phyloP scores from a whole-genome alignment of 2,113 vertebrate species.

The Macquaria ambigua region DNA sequence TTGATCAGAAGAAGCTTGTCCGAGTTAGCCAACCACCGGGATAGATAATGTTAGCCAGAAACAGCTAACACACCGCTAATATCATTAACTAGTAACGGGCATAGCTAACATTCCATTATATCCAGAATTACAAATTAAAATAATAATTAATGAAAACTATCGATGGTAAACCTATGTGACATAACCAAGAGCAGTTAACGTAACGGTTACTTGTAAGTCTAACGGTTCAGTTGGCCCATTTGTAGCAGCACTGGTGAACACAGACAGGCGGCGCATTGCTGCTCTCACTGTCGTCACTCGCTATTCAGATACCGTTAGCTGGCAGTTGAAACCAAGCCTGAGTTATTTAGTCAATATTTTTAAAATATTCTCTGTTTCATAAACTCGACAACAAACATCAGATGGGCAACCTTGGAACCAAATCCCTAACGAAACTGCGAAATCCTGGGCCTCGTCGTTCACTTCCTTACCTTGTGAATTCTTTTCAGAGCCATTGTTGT shows the following conservation, averaged over 20 bases:
- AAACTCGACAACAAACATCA: neutral
- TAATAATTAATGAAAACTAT: too few relatives aligned
- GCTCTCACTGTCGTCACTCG: slow-evolving; percentile 58
- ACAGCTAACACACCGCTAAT: slow-evolving; percentile 26
- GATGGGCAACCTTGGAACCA: neutral
- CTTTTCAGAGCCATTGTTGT: slow-evolving; percentile 96
- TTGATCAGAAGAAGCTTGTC: slow-evolving; percentile 33
- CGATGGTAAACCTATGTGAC: neutral
- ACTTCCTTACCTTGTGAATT: slow-evolving; percentile 95
- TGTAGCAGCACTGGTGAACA: slow-evolving; percentile 26
- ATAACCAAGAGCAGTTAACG: neutral
- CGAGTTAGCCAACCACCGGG: slow-evolving; percentile 58
- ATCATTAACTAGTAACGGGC: neutral
- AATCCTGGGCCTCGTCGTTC: slow-evolving; percentile 77
- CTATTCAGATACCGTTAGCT: slow-evolving; percentile 62
- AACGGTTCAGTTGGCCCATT: slow-evolving; percentile 53
- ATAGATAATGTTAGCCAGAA: slow-evolving; percentile 34
- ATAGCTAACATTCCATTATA: neutral
- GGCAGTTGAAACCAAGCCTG: neutral
- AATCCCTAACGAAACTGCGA: slow-evolving; percentile 60
- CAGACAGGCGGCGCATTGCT: slow-evolving; percentile 71
- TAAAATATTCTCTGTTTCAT: neutral
- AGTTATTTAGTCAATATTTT: neutral
- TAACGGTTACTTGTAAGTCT: neutral
- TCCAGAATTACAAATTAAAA: neutral